Evolutionary conservation across 2,888 invertebrate species (phyloP).

Genomic region (Fabriciana adippe): DNA sequence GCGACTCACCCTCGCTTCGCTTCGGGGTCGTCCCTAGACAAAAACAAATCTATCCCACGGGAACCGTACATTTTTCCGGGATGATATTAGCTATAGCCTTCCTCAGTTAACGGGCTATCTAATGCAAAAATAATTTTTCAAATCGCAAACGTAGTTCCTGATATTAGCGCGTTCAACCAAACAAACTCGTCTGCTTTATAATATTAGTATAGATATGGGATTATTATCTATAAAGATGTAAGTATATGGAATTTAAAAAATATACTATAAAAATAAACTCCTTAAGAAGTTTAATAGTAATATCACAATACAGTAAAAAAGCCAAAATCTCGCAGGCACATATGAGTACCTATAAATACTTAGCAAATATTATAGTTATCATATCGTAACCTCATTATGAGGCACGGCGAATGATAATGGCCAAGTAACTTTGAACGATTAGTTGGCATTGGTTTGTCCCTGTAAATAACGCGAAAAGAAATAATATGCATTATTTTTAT

Average conservation of each 20-base stretch:
- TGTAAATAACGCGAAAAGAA: constrained; percentile 17
- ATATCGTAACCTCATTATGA: not conserved
- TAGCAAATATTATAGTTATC: not conserved
- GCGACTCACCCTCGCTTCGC: too few relatives aligned
- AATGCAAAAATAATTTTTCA: too few relatives aligned
- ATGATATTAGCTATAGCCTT: too few relatives aligned
- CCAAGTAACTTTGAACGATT: constrained; percentile 15
- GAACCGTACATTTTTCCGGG: too few relatives aligned
- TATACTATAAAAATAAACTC: not conserved
- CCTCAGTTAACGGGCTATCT: too few relatives aligned
- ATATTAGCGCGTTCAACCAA: too few relatives aligned
- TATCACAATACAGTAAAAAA: not conserved
- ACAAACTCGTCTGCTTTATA: too few relatives aligned
- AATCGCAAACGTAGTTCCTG: too few relatives aligned
- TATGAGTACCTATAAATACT: not conserved
- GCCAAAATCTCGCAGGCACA: constrained; percentile 5
- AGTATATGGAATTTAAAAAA: not conserved
- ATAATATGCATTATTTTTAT: constrained; percentile 1
- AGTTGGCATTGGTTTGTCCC: constrained; percentile 14
- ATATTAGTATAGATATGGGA: too few relatives aligned
- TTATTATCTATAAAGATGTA: too few relatives aligned
- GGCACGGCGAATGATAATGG: constrained; percentile 3
- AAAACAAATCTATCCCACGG: too few relatives aligned
- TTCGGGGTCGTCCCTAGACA: too few relatives aligned
- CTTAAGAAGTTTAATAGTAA: constrained; percentile 10